Percentiles rank a stretch among this genome's conserved stretches.
phyloP scores from a whole-genome alignment of 2,888 invertebrate species.

The Oscheius myriophilus region DNA sequence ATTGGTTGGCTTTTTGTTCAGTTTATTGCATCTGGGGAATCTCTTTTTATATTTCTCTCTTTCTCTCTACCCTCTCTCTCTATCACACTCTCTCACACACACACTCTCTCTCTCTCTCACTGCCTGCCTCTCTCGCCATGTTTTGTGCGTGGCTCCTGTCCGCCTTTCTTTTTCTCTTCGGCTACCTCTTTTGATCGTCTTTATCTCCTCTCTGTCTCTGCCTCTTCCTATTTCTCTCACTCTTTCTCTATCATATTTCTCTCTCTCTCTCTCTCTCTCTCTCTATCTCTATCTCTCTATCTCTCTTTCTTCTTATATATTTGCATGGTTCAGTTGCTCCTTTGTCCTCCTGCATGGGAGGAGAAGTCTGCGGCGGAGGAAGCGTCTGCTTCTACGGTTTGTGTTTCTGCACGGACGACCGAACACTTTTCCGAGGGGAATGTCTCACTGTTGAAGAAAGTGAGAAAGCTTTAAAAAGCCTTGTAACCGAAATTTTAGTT shows the following conservation, averaged over 20 bases:
- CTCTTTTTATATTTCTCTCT: no score
- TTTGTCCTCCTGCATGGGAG: constrained; percentile 53
- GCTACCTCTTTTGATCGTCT: no score
- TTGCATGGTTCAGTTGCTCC: constrained; percentile 49
- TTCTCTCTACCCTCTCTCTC: no score
- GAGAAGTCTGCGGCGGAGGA: constrained; percentile 61
- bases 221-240: neutral
- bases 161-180: no score
- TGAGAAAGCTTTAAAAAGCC: neutral
- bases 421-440: constrained; percentile 49
- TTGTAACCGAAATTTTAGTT: constrained; percentile 10
- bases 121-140: no score
- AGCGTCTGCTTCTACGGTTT: constrained; percentile 60
- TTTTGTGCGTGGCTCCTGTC: no score
- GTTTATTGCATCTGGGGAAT: no score
- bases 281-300: neutral
- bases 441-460: constrained; percentile 31
- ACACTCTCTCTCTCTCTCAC: no score
- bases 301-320: neutral
- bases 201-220: no score
- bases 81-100: no score
- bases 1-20: constrained; percentile 13
- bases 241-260: neutral
- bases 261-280: neutral
- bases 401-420: constrained; percentile 57